Conservation (phyloP, 2,797 vertebrate genomes). For the Lithobates pipiens region DNA sequence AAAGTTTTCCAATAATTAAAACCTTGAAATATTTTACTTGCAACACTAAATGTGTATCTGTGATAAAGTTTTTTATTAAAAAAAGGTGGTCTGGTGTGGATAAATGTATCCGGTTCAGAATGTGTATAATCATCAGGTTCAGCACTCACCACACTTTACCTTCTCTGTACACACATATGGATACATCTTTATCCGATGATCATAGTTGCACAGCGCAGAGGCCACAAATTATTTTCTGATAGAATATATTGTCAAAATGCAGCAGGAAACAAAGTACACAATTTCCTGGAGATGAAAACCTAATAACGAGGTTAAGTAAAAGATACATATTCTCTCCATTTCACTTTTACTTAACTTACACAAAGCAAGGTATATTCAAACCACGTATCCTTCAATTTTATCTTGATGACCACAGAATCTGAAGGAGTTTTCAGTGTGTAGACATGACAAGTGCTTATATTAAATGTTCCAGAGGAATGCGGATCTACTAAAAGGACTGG, state of each 20-base stretch:
- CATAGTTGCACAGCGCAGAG: background rate
- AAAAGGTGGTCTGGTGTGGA: background rate
- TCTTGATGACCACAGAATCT: background rate
- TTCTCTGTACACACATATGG: background rate
- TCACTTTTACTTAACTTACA: background rate
- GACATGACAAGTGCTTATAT: background rate
- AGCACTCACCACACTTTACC: background rate
- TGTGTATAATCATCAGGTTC: background rate
- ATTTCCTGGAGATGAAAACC: background rate
- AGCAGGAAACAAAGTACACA: background rate
- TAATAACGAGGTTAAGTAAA: background rate
- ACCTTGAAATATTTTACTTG: too few relatives aligned
- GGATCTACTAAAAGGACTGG: too few relatives aligned
- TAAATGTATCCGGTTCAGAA: background rate
- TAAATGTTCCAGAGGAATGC: background rate
- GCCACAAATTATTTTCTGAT: background rate
- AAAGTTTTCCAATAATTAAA: too few relatives aligned
- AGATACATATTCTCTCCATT: background rate
- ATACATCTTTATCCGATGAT: conserved; percentile 10
- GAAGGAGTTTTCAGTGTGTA: background rate
- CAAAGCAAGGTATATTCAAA: background rate
- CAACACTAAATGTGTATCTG: too few relatives aligned
- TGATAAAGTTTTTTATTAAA: background rate
- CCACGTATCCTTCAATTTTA: background rate
- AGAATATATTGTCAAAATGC: conserved; percentile 7